Conservation (phyloP, 2,797 vertebrate species). For the Echiichthys vipera region DNA sequence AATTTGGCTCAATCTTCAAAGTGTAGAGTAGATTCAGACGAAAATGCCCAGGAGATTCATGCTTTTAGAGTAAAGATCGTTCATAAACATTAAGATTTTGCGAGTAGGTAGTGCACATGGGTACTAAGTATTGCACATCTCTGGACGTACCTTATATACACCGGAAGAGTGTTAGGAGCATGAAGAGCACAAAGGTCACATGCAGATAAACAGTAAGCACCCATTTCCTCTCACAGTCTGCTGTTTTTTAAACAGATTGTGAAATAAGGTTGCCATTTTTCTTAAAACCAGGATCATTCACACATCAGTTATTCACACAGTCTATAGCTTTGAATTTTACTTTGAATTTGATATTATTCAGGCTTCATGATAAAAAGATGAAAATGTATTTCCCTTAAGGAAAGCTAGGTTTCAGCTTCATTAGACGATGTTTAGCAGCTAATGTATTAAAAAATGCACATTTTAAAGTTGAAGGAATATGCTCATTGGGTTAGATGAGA, state of each 20-base stretch:
- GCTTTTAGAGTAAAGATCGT: neutral
- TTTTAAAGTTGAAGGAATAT: neutral
- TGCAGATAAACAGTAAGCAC: neutral
- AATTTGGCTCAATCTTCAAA: constrained; percentile 7
- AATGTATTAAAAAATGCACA: neutral
- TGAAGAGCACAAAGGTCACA: neutral
- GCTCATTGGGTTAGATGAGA: no score
- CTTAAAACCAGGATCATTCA: neutral
- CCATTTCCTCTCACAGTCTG: neutral
- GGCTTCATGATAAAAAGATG: neutral
- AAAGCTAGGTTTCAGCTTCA: neutral
- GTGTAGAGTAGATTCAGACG: neutral
- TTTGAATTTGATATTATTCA: neutral
- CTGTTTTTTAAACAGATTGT: neutral
- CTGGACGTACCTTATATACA: neutral
- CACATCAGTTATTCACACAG: neutral
- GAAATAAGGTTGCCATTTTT: neutral
- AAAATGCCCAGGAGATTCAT: neutral
- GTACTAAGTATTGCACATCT: neutral
- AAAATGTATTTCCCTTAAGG: neutral
- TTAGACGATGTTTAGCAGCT: neutral
- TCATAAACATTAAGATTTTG: constrained; percentile 7
- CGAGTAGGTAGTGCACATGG: neutral
- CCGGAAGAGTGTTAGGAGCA: neutral
- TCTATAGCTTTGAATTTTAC: neutral